Percentiles rank a stretch among this genome's conserved stretches.
phyloP scores from a whole-genome alignment of 2,888 invertebrate genomes.

The Lydus trimaculatus region DNA sequence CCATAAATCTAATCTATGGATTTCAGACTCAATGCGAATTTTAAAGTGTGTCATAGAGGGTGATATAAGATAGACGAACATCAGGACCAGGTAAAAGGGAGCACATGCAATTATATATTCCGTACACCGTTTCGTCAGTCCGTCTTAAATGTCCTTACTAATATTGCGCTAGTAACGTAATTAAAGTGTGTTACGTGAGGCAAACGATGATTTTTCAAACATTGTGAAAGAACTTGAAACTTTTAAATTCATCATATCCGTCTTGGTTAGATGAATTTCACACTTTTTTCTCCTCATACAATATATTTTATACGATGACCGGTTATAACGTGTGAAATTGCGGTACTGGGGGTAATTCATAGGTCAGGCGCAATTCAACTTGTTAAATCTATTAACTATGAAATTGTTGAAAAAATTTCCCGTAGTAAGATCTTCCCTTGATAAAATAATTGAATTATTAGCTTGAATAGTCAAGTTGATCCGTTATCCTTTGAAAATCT shows the following conservation, averaged over 20 bases:
- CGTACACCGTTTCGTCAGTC: constrained; percentile 28
- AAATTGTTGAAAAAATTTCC: not conserved
- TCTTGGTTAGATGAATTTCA: too few species aligned
- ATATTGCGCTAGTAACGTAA: constrained; percentile 30
- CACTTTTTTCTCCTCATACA: too few species aligned
- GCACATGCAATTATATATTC: constrained; percentile 32
- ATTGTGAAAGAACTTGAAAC: not conserved
- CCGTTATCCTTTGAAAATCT: constrained; percentile 4
- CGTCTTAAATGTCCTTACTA: constrained; percentile 32
- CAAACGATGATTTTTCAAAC: not conserved
- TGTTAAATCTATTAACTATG: not conserved
- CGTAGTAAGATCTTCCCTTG: not conserved
- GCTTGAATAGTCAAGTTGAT: not conserved
- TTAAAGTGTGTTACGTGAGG: constrained; percentile 27
- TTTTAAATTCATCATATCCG: not conserved
- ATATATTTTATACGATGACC: too few species aligned
- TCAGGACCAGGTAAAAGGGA: constrained; percentile 1
- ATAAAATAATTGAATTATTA: constrained; percentile 1
- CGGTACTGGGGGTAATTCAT: not conserved
- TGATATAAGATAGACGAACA: not conserved
- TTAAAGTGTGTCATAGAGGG: not conserved
- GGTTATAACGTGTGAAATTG: not conserved
- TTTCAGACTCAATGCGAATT: constrained; percentile 9
- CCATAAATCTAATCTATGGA: constrained; percentile 7
- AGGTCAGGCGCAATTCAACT: not conserved